These are phyloP conservation scores for Nycticorax nycticorax DNA, from an alignment of 2,113 vertebrate genomes.

Conservation along the genomic window DNA sequence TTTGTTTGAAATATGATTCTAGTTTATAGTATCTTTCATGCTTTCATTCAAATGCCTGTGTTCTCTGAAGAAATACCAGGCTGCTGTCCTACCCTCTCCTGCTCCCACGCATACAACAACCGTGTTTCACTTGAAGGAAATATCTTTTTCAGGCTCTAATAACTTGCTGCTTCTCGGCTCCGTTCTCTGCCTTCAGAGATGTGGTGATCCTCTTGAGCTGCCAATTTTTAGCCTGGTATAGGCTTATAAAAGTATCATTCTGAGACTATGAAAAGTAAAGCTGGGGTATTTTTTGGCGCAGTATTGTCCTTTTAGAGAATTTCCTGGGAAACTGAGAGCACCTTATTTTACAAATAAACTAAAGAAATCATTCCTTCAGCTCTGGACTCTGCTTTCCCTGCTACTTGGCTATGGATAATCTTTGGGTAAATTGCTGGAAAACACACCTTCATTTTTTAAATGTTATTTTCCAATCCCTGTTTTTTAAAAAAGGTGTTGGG, in stretches of 20 bases:
- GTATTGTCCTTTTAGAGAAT: background rate
- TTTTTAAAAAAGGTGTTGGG: background rate
- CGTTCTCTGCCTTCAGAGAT: background rate
- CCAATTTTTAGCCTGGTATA: background rate
- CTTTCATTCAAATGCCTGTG: background rate
- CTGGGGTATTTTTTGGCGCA: background rate
- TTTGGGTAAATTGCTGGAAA: background rate
- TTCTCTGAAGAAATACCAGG: background rate
- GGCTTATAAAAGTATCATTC: background rate
- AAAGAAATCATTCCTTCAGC: background rate
- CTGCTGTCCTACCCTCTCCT: background rate
- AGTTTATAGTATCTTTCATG: background rate
- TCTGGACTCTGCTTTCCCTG: background rate
- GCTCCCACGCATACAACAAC: background rate
- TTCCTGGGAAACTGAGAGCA: background rate
- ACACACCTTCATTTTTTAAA: background rate
- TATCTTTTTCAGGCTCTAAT: background rate
- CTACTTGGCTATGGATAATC: background rate
- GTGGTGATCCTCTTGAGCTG: background rate
- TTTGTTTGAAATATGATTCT: slow-evolving; percentile 2
- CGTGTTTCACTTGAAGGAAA: background rate
- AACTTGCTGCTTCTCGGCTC: background rate
- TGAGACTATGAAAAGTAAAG: background rate
- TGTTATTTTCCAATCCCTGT: background rate
- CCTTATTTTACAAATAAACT: background rate